Conservation (phyloP, 1,140 invertebrate species). For the Pentalonia nigronervosa region DNA sequence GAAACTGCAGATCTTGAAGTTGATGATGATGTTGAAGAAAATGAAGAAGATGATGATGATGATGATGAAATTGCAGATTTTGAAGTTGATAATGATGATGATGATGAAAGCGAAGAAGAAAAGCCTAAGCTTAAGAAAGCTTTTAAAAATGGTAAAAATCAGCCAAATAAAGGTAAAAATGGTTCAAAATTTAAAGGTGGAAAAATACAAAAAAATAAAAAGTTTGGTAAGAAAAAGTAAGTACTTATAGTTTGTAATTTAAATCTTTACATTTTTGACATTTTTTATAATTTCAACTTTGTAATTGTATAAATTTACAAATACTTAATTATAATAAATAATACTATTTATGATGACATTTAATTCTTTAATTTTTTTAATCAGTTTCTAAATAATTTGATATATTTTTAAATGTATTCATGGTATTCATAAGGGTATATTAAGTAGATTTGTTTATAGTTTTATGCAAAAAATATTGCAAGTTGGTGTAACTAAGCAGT, state of each 20-base stretch:
- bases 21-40: background rate
- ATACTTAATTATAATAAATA: conserved; percentile 1
- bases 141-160: conserved; percentile 37
- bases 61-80: conserved; percentile 43
- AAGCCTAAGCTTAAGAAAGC: conserved; percentile 38
- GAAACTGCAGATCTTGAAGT: conserved; percentile 5
- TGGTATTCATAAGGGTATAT: background rate
- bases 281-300: conserved; percentile 6
- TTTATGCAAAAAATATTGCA: background rate
- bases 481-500: no score
- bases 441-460: no score
- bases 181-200: conserved; percentile 50
- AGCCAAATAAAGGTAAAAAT: conserved; percentile 34
- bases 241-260: background rate
- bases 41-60: conserved; percentile 34
- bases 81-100: conserved; percentile 16
- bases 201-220: conserved; percentile 51
- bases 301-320: background rate
- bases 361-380: background rate
- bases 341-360: background rate
- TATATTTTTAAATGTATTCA: background rate
- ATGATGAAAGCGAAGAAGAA: conserved; percentile 44
- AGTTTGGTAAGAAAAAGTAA: conserved; percentile 46
- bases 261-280: background rate
- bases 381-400: no score